Percentiles rank a stretch among this genome's conserved stretches.
These are phyloP conservation scores for Tetranychus urticae DNA, from an alignment of 1,140 invertebrate species.

Conservation along the genomic window DNA sequence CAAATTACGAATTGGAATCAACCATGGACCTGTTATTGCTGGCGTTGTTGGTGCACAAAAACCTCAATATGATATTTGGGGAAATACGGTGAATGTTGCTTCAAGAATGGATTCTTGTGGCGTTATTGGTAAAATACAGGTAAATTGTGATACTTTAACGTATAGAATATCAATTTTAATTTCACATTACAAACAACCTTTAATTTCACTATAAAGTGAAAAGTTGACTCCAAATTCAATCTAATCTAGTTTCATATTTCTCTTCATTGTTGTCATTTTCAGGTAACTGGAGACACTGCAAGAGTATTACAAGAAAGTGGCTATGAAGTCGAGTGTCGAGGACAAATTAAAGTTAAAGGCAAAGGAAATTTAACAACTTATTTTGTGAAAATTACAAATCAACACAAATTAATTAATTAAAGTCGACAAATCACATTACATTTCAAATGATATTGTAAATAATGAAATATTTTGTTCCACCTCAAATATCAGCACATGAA, in stretches of 20 bases:
- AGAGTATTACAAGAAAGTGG: constrained; percentile 25
- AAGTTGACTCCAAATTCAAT: not conserved
- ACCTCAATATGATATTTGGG: constrained; percentile 51
- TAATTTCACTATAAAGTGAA: not conserved
- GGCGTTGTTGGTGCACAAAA: constrained; percentile 44
- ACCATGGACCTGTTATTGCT: constrained; percentile 57
- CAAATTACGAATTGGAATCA: constrained; percentile 38
- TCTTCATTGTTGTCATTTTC: not conserved
- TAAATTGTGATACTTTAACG: constrained; percentile 10
- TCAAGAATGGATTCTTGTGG: constrained; percentile 74
- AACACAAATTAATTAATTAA: too few species aligned
- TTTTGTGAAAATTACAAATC: constrained; percentile 9
- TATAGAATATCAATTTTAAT: not conserved
- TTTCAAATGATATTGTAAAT: too few species aligned
- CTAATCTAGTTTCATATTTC: not conserved
- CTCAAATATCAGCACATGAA: too few species aligned
- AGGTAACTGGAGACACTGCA: constrained; percentile 49
- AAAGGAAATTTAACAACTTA: constrained; percentile 31
- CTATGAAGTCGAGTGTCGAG: constrained; percentile 55
- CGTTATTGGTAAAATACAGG: constrained; percentile 43
- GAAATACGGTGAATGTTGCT: constrained; percentile 79
- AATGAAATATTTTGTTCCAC: too few species aligned
- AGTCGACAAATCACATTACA: too few species aligned
- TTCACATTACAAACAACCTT: not conserved
- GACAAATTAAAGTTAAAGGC: constrained; percentile 75